These are phyloP conservation scores for Cynopterus sphinx DNA, from an alignment of 2,797 vertebrate species.

Conservation along the genomic window DNA sequence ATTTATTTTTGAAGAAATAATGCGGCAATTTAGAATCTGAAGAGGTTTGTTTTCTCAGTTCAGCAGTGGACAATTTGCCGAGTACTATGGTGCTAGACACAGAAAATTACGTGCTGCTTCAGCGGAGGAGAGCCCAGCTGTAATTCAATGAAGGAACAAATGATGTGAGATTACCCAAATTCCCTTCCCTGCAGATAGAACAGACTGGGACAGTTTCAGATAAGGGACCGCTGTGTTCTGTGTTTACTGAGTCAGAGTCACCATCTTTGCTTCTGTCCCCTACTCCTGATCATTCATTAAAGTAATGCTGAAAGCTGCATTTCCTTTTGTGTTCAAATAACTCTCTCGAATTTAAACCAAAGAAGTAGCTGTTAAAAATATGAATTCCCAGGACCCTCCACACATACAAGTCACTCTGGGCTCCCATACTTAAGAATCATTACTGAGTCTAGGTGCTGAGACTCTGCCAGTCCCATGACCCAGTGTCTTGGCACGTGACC, in stretches of 20 bases:
- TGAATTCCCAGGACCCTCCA: background rate
- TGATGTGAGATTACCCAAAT: background rate
- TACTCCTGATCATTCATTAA: background rate
- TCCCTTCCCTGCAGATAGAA: background rate
- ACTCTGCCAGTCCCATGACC: background rate
- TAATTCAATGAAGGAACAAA: background rate
- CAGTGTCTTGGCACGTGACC: background rate
- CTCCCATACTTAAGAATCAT: background rate
- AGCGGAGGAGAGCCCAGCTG: background rate
- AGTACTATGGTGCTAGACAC: accelerated
- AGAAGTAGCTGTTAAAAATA: background rate
- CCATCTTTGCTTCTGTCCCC: accelerated
- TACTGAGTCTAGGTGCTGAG: background rate
- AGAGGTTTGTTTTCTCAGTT: background rate
- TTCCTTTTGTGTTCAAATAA: background rate
- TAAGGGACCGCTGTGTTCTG: background rate
- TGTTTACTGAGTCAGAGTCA: background rate
- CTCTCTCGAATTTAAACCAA: background rate
- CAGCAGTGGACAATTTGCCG: background rate
- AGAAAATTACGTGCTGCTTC: background rate
- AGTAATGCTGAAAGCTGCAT: background rate
- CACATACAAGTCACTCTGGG: background rate
- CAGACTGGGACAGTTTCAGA: background rate
- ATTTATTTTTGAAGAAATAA: constrained; percentile 37
- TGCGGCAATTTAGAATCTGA: background rate